These are phyloP conservation scores for Nomada fucata DNA, from an alignment of 2,888 invertebrate genomes.

Conservation along the genomic window DNA sequence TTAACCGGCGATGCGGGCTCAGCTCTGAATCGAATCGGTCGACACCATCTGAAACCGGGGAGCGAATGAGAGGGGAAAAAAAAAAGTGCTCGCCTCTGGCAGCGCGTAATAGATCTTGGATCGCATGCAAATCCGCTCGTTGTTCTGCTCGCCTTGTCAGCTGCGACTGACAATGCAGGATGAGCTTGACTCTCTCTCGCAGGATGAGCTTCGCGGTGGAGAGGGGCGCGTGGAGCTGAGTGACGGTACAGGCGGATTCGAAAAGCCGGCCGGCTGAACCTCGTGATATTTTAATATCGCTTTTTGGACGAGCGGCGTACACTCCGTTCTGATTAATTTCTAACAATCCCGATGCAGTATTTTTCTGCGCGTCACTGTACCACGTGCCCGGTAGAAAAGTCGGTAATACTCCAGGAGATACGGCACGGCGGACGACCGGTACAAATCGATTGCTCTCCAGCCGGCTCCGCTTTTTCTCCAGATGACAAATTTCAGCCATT, in stretches of 20 bases:
- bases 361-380: not conserved
- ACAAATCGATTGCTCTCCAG: constrained; percentile 23
- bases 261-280: not conserved
- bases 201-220: constrained; percentile 13
- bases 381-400: constrained; percentile 5
- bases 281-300: constrained; percentile 27
- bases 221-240: not conserved
- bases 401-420: not conserved
- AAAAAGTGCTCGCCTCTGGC: constrained; percentile 11
- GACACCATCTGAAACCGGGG: constrained; percentile 29
- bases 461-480: constrained; percentile 20
- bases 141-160: constrained; percentile 57
- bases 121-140: constrained; percentile 58
- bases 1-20: constrained; percentile 17
- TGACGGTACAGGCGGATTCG: not conserved
- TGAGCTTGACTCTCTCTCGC: constrained; percentile 18
- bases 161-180: constrained; percentile 59
- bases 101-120: constrained; percentile 55
- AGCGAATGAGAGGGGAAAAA: not conserved
- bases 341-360: too few relatives aligned
- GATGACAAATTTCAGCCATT: constrained; percentile 45
- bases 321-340: not conserved
- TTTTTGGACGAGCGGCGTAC: not conserved
- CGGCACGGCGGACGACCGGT: not conserved
- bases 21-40: constrained; percentile 19